These are phyloP conservation scores for Corynorhinus townsendii DNA, from an alignment of 2,113 vertebrate genomes.

Conservation along the genomic window DNA sequence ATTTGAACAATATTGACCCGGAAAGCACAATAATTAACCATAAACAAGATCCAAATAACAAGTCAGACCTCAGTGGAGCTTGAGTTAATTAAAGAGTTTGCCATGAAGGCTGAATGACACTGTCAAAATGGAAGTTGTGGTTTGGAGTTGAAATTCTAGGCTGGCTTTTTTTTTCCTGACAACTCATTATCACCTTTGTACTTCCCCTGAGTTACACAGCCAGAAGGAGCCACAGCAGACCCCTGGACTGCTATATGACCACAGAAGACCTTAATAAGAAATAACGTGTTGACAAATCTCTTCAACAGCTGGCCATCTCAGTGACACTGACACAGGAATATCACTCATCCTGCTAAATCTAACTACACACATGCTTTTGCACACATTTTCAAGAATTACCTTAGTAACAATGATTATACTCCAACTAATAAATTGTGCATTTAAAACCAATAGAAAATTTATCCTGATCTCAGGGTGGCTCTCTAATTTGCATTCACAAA, in stretches of 20 bases:
- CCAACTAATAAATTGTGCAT: not conserved
- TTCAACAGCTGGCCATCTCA: not conserved
- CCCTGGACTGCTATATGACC: not conserved
- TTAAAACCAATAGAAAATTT: not conserved
- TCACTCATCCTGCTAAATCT: not conserved
- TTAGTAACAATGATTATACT: not conserved
- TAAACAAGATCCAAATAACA: not conserved
- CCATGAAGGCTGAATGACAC: not conserved
- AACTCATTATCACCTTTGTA: not conserved
- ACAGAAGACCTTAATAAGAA: not conserved
- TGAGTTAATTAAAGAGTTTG: not conserved
- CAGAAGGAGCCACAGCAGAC: not conserved
- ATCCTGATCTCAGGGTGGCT: not conserved
- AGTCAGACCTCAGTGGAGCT: not conserved
- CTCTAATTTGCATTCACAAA: not conserved
- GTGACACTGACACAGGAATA: not conserved
- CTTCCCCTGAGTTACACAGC: not conserved
- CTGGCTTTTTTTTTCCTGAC: not conserved
- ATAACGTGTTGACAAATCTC: not conserved
- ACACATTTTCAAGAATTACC: not conserved
- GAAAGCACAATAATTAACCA: slow-evolving; percentile 18
- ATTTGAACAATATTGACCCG: not conserved
- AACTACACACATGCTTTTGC: not conserved
- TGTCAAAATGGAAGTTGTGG: not conserved
- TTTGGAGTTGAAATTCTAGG: not conserved